Conservation (phyloP, 2,113 vertebrate genomes). For the Sprattus sprattus region DNA sequence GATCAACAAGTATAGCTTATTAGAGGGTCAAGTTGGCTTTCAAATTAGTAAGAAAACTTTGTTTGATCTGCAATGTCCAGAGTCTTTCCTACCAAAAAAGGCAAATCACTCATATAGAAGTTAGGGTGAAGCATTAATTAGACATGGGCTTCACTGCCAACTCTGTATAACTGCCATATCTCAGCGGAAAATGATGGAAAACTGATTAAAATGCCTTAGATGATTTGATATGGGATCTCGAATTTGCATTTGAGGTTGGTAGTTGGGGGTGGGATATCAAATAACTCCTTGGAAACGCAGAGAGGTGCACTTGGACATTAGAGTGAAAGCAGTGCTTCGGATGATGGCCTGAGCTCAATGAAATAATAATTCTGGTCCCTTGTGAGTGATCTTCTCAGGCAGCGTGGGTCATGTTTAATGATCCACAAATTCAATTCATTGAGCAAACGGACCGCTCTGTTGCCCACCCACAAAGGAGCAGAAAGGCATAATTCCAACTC, state of each 20-base stretch:
- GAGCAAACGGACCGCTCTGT: slow-evolving; percentile 38
- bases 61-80: neutral
- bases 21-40: neutral
- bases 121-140: slow-evolving; percentile 44
- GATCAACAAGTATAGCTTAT: neutral
- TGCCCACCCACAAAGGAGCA: slow-evolving; percentile 28
- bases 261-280: neutral
- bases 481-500: slow-evolving; percentile 22
- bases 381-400: slow-evolving; percentile 25
- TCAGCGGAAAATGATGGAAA: slow-evolving; percentile 27
- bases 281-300: neutral
- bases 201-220: neutral
- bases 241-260: slow-evolving; percentile 1
- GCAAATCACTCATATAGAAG: slow-evolving; percentile 29
- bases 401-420: slow-evolving; percentile 39
- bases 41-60: neutral
- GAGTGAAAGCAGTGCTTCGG: neutral
- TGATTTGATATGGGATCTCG: neutral
- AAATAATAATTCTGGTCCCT: slow-evolving; percentile 32
- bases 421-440: slow-evolving; percentile 36
- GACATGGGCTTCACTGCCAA: slow-evolving; percentile 33
- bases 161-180: slow-evolving; percentile 36
- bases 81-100: slow-evolving; percentile 11
- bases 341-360: slow-evolving; percentile 16
- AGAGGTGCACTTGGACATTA: slow-evolving; percentile 9